phyloP scores from a whole-genome alignment of 2,888 invertebrate species.

The Diloba caeruleocephala region DNA sequence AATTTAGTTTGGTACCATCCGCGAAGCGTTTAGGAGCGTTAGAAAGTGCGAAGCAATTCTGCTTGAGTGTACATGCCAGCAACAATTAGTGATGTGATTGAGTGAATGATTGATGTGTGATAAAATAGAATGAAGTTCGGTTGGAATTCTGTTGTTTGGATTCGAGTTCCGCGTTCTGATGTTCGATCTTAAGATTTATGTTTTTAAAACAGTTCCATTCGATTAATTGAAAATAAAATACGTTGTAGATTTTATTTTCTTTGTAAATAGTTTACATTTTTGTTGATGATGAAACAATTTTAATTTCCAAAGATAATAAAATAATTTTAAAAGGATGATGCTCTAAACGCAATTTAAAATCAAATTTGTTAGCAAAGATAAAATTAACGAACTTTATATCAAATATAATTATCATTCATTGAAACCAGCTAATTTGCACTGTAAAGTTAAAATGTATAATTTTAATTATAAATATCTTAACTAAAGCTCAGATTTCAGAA shows the following conservation, averaged over 20 bases:
- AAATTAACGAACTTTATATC: too few species aligned
- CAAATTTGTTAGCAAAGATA: too few species aligned
- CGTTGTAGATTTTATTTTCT: neutral
- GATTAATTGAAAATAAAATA: neutral
- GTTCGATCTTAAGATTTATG: slow-evolving; percentile 2
- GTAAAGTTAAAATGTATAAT: too few species aligned
- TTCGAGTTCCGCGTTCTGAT: slow-evolving; percentile 7
- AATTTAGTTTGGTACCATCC: slow-evolving; percentile 56
- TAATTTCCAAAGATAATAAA: too few species aligned
- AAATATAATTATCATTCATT: too few species aligned
- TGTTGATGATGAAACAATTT: neutral
- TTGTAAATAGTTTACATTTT: neutral
- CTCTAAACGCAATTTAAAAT: too few species aligned
- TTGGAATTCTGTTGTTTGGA: slow-evolving; percentile 19
- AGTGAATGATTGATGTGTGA: slow-evolving; percentile 28
- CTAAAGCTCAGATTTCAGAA: neutral
- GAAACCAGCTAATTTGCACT: too few species aligned
- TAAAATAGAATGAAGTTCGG: slow-evolving; percentile 18
- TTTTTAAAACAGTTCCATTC: neutral
- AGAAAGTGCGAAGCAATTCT: slow-evolving; percentile 9
- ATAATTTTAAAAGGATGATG: too few species aligned
- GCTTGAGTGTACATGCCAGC: slow-evolving; percentile 20
- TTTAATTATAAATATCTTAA: too few species aligned
- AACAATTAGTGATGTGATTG: slow-evolving; percentile 38
- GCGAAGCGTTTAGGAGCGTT: slow-evolving; percentile 44